Evolutionary conservation across 2,888 invertebrate genomes (phyloP).

Genomic region (Tachina grossa): DNA sequence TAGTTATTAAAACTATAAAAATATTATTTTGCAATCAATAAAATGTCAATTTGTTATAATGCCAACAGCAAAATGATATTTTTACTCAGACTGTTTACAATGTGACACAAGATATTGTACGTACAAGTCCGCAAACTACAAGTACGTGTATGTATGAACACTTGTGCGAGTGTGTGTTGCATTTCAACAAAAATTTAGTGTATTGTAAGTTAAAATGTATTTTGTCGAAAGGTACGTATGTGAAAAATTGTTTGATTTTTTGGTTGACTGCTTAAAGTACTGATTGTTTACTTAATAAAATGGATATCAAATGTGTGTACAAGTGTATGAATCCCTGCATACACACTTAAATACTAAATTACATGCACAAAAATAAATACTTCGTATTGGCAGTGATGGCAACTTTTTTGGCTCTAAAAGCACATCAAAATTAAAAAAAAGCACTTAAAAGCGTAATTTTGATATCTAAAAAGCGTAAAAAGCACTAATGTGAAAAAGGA

Average conservation of each 20-base stretch:
- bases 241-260: conserved; percentile 67
- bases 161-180: background rate
- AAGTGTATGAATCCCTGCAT: background rate
- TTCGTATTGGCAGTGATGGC: background rate
- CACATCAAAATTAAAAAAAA: no score
- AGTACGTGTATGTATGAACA: background rate
- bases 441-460: no score
- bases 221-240: conserved; percentile 44
- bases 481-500: no score
- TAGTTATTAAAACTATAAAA: conserved; percentile 69
- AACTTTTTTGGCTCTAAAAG: no score
- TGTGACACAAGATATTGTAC: conserved; percentile 46
- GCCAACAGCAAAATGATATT: conserved; percentile 65
- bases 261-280: conserved; percentile 68
- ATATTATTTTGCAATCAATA: conserved; percentile 71
- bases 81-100: conserved; percentile 51
- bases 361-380: conserved; percentile 30
- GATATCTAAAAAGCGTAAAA: no score
- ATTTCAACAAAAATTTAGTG: conserved; percentile 2
- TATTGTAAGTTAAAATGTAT: conserved; percentile 29
- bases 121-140: conserved; percentile 12
- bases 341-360: conserved; percentile 19
- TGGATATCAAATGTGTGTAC: conserved; percentile 52
- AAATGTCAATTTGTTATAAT: conserved; percentile 71
- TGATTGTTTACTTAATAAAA: conserved; percentile 68